Evolutionary conservation across 1,140 invertebrate genomes (phyloP).

Genomic region (Lepidostoma basale): DNA sequence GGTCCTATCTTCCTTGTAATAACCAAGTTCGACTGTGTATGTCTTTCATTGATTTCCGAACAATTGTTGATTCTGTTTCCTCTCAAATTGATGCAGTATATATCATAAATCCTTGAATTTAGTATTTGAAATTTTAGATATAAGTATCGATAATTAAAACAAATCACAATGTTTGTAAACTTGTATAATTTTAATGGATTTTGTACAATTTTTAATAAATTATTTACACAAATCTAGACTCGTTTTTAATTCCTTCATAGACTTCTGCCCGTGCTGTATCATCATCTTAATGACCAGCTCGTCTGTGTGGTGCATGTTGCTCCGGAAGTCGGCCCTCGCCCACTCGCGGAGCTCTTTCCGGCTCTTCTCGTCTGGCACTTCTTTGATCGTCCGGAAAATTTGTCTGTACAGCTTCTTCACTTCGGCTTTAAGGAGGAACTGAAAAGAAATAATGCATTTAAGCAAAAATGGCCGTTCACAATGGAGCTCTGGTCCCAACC

Average conservation of each 20-base stretch:
- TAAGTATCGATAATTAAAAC: neutral
- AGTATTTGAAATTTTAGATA: neutral
- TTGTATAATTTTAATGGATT: slow-evolving; percentile 25
- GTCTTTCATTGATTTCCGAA: too few species aligned
- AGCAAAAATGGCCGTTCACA: neutral
- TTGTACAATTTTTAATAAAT: slow-evolving; percentile 28
- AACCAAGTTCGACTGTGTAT: too few species aligned
- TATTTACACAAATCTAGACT: slow-evolving; percentile 61
- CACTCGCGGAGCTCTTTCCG: slow-evolving; percentile 70
- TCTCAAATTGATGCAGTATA: too few species aligned
- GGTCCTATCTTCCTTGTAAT: too few species aligned
- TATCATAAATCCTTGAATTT: neutral
- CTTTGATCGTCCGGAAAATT: slow-evolving; percentile 69
- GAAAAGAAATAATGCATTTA: slow-evolving; percentile 45
- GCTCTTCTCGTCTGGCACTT: slow-evolving; percentile 69
- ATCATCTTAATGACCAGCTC: slow-evolving; percentile 73
- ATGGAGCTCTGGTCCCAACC: too few species aligned
- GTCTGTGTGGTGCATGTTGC: slow-evolving; percentile 70
- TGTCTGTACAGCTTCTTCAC: slow-evolving; percentile 77
- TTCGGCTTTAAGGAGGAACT: slow-evolving; percentile 79
- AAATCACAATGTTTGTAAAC: slow-evolving; percentile 21
- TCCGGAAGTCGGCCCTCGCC: slow-evolving; percentile 73
- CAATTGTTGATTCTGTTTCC: too few species aligned
- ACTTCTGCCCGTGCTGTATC: slow-evolving; percentile 71
- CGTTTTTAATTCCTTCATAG: slow-evolving; percentile 68